These are phyloP conservation scores for Cassiopea xamachana DNA, from an alignment of 30 jellyfish, hydroid and myxozoan genomes.

Conservation along the genomic window DNA sequence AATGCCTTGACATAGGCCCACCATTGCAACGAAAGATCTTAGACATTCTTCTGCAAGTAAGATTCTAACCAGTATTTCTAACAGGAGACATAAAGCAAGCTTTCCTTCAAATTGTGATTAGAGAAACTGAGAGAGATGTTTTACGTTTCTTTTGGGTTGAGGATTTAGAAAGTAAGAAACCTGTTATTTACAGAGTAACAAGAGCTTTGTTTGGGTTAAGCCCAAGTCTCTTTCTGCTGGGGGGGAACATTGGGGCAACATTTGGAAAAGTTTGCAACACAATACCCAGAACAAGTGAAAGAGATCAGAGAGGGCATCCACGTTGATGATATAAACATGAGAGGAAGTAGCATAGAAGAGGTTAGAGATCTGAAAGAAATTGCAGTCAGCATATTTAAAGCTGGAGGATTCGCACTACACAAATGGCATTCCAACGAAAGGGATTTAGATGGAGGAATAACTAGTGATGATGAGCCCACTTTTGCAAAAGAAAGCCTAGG, in stretches of 20 bases:
- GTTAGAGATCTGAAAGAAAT: constrained; percentile 29
- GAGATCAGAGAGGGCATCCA: constrained; percentile 47
- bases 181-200: constrained; percentile 47
- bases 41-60: constrained; percentile 58
- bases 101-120: constrained; percentile 62
- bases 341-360: constrained; percentile 22
- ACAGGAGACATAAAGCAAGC: constrained; percentile 88
- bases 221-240: constrained; percentile 62
- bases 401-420: constrained; percentile 52
- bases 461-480: constrained; percentile 15
- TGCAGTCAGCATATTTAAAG: constrained; percentile 43
- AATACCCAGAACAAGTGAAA: constrained; percentile 25
- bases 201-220: constrained; percentile 68
- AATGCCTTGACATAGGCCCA: too few relatives aligned
- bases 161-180: constrained; percentile 33
- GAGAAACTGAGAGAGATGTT: constrained; percentile 66
- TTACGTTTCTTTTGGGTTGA: constrained; percentile 57
- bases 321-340: constrained; percentile 57
- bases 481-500: constrained; percentile 78
- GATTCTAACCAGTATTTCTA: constrained; percentile 66
- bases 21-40: not conserved
- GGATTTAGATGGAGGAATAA: constrained; percentile 36
- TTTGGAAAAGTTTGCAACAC: constrained; percentile 20
- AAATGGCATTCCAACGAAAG: constrained; percentile 71
- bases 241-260: constrained; percentile 65